These are phyloP conservation scores for Drosophila triauraria DNA, from an alignment of 1,140 invertebrate genomes.

Conservation along the genomic window DNA sequence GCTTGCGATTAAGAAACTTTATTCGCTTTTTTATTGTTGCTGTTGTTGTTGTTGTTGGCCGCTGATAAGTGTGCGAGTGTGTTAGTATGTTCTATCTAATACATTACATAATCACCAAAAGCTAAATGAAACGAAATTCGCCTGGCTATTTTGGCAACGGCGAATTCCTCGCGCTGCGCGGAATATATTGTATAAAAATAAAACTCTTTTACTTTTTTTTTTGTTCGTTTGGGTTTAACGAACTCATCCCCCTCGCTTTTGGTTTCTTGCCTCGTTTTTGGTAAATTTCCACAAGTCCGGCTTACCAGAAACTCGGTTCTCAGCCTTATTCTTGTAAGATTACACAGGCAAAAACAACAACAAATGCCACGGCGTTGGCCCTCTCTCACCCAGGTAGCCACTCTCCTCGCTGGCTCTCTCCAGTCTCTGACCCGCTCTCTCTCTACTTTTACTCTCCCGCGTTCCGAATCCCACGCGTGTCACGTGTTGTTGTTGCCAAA, in stretches of 20 bases:
- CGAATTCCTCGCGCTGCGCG: slow-evolving; percentile 43
- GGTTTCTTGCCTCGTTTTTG: slow-evolving; percentile 16
- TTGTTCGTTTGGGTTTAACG: slow-evolving; percentile 57
- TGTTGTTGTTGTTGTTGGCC: slow-evolving; percentile 33
- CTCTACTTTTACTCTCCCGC: slow-evolving; percentile 7
- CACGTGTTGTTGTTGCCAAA: slow-evolving; percentile 60
- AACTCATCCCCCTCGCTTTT: slow-evolving; percentile 30
- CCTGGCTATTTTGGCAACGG: slow-evolving; percentile 65
- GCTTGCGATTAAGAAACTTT: slow-evolving; percentile 70
- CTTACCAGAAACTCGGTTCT: slow-evolving; percentile 50
- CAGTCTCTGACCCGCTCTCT: slow-evolving; percentile 19
- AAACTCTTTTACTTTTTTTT: slow-evolving; percentile 25
- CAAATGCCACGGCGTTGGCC: slow-evolving; percentile 25
- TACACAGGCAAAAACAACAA: slow-evolving; percentile 51
- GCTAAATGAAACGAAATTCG: slow-evolving; percentile 46
- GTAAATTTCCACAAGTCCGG: slow-evolving; percentile 66
- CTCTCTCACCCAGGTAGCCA: slow-evolving; percentile 24
- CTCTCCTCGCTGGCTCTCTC: slow-evolving; percentile 20
- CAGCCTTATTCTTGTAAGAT: slow-evolving; percentile 67
- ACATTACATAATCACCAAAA: slow-evolving; percentile 64
- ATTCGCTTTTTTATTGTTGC: slow-evolving; percentile 30
- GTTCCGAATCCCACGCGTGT: slow-evolving; percentile 48
- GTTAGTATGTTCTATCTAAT: slow-evolving; percentile 27
- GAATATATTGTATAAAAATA: slow-evolving; percentile 58
- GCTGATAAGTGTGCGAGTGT: slow-evolving; percentile 45